Base-by-base conservation (phyloP, 2,113 vertebrate genomes). In the Suricata suricatta region DNA sequence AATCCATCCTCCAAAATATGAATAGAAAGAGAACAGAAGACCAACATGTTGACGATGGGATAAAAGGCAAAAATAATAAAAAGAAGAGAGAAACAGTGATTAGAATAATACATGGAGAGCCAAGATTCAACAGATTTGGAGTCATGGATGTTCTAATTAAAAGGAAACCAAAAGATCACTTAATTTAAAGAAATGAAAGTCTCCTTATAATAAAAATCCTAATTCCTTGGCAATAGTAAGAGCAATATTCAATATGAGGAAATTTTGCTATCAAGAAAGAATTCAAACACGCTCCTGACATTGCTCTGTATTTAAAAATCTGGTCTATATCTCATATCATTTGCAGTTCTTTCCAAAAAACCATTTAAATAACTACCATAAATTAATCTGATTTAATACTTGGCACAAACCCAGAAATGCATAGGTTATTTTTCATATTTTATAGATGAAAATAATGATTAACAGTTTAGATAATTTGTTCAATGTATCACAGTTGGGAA, bases 171-270 rank as follows among this genome's bases (percentile, higher is more conserved):
- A 54, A 33, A 97, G 41, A 92, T 79, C 27, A 94, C 44, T 87
- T 83, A 33, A 23, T 86, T 38, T 83, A 72, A 90, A 82, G 47
- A 86, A 89, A 86, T 52, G 14, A 44, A 95, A 94, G 81, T 72
- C 68, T 80, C 29, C 82, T 84, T 50, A 82, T 80, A 93, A 81
- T 57, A 94, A 93, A 96, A 81, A 77, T 81, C 13, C n/a, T 93
- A 95, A 88, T 5, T 10, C 6, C 16, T 41, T 87, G 31, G 15
- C 41, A 95, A 92, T 0, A 82, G 41, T 82, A 41, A 88, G 17
- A 93, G 25, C 41, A 95, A 94, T 60, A 94, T 29, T 69, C 72
- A 89, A 92, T 69, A 69, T 80, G 77, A 88, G 14, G 33, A 96
- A 91, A 97, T 44, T 71, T 14, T 33, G 83, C n/a, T 90, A 64